Evolutionary conservation across 37 sponge, comb jelly and placozoan species (phyloP), one percentile per base, ranked within the genome.

Genomic region (Ianthella basta): DNA sequence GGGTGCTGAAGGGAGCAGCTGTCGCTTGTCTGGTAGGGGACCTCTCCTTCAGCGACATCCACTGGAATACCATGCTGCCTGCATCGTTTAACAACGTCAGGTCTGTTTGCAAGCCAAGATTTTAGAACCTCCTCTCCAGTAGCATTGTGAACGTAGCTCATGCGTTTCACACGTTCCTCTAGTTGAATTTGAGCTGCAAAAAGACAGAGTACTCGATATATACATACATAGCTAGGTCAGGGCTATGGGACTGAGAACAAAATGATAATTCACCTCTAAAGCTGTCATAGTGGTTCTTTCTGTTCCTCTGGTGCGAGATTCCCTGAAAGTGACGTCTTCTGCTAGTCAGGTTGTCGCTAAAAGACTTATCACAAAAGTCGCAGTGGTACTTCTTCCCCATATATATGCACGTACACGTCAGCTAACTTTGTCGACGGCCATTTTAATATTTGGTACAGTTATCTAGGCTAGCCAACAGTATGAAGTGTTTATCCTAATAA

Each of bases 321-420:
- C 95, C 95, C 10, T 84, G 69, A 20, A 95, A 83, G 79, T 95
- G 95, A 44, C 84, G 92, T 84, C 25, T 82, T 77, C 95, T 82
- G 27, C 72, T 67, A 53, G 53, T 37, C 5, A 65, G 74, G 74
- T 70, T 92, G 56, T 95, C 95, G n/a, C 85, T 87, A 57, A 95
- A 95, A 32, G 92, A 95, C 59, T 95, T 95, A 30, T 88, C 59
- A 75, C 95, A 95, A 73, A 81, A 95, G 56, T 92, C 95, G 79
- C 95, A 95, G 66, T 88, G 82, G 82, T 95, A 95, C 14, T 91
- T 82, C 53, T 90, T 91, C 19, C 88, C 88, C 95, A 95, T 94
- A 19, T 23, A 34, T 23, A n/a, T n/a, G n/a, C n/a, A n/a, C 38
- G 72, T 39, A 34, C 35, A 5, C 1, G 30, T 0, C 10, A 1